A percentile compares a stretch with the other conserved stretches of the same genome.
phyloP scores from a whole-genome alignment of 2,888 invertebrate genomes.

The Theretra japonica region DNA sequence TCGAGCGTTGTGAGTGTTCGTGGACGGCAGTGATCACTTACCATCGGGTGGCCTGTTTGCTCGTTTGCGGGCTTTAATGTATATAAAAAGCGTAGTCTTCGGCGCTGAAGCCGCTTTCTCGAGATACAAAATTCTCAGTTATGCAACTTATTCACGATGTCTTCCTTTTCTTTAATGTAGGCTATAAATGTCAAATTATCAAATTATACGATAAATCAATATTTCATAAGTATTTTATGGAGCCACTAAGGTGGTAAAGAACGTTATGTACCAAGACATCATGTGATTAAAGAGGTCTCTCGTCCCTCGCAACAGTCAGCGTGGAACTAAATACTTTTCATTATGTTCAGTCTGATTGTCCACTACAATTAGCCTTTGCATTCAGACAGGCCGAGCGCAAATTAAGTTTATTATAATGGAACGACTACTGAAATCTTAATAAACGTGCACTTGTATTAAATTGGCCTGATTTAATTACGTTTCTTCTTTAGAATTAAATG shows the following conservation, averaged over 20 bases:
- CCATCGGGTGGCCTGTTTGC: no score
- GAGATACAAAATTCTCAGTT: no score
- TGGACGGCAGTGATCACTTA: no score
- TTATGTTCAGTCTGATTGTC: not conserved
- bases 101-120: no score
- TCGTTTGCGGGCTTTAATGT: no score
- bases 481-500: not conserved
- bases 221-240: not conserved
- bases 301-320: not conserved
- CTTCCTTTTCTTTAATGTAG: no score
- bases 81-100: no score
- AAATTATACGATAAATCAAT: no score
- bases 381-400: not conserved
- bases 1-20: no score
- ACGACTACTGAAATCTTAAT: not conserved
- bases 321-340: not conserved
- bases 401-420: conserved; percentile 1
- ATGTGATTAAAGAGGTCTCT: not conserved
- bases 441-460: conserved; percentile 4
- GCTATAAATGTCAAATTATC: no score
- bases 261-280: conserved; percentile 2
- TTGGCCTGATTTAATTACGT: not conserved
- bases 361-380: not conserved
- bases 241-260: not conserved
- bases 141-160: no score